These are phyloP conservation scores for Rapana venosa DNA, from an alignment of 2,888 invertebrate species.

Conservation along the genomic window DNA sequence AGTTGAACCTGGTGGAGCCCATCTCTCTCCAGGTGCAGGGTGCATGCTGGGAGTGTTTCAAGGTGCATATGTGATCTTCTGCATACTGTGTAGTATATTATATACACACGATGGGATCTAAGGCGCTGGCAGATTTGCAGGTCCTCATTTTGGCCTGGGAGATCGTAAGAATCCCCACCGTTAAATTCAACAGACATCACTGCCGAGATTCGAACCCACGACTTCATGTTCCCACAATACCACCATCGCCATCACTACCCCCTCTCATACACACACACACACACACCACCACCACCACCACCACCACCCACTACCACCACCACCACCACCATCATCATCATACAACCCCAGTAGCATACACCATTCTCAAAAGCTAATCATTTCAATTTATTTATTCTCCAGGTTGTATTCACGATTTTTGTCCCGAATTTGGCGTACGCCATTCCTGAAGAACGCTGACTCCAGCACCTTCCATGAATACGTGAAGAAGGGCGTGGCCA, in stretches of 20 bases:
- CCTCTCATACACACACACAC: too few relatives aligned
- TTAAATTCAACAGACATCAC: neutral
- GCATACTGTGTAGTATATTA: too few relatives aligned
- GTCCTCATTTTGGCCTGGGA: neutral
- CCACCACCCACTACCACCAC: neutral
- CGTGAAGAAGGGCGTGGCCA: slow-evolving; percentile 1
- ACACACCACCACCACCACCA: neutral
- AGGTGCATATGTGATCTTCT: too few relatives aligned
- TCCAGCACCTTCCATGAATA: slow-evolving; percentile 19
- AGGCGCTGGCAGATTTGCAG: too few relatives aligned
- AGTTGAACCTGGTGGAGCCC: too few relatives aligned
- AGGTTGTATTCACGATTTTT: slow-evolving; percentile 38
- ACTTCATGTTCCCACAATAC: neutral
- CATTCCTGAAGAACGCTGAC: slow-evolving; percentile 14
- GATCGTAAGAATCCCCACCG: neutral
- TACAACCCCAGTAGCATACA: neutral
- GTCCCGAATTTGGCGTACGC: slow-evolving; percentile 27
- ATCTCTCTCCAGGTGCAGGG: too few relatives aligned
- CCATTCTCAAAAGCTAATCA: neutral
- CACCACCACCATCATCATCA: neutral
- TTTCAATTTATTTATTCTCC: neutral
- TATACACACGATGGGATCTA: too few relatives aligned
- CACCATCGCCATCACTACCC: neutral
- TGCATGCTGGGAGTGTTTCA: too few relatives aligned
- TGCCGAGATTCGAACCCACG: neutral